Conservation (phyloP, 2,113 vertebrate genomes). For the Indicator maculatus region DNA sequence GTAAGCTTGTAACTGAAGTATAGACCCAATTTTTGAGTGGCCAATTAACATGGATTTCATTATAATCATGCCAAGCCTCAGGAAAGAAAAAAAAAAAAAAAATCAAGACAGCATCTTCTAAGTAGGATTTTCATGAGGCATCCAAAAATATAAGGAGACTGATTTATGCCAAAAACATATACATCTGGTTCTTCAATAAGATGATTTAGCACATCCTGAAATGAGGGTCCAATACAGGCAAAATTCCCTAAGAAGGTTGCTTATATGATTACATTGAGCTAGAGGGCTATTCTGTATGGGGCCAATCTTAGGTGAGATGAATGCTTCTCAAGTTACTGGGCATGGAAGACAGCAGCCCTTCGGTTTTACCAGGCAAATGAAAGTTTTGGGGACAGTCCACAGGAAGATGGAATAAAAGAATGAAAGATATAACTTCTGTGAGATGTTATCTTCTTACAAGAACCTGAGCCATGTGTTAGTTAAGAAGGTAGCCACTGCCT, state of each 20-base stretch:
- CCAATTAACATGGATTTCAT: constrained; percentile 32
- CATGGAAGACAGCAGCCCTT: not conserved
- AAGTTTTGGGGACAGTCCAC: not conserved
- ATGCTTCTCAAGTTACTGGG: not conserved
- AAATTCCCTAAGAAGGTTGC: not conserved
- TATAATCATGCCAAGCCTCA: not conserved
- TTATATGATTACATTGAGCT: not conserved
- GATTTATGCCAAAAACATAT: not conserved
- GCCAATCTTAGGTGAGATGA: not conserved
- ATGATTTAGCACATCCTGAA: not conserved
- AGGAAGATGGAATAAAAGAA: not conserved
- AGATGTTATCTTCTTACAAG: not conserved
- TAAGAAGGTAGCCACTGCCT: not conserved
- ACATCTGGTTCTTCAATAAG: not conserved
- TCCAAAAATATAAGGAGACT: not conserved
- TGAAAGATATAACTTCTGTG: not conserved
- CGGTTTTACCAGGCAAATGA: not conserved
- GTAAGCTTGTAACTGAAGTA: constrained; percentile 37
- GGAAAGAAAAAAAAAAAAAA: not conserved
- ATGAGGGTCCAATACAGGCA: not conserved
- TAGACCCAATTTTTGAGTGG: not conserved
- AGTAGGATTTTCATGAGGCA: not conserved
- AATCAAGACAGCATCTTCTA: not conserved
- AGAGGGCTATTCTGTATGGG: not conserved
- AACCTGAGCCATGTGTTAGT: not conserved